Conservation (phyloP, 2,888 invertebrate genomes). For the Hartigia nigra region DNA sequence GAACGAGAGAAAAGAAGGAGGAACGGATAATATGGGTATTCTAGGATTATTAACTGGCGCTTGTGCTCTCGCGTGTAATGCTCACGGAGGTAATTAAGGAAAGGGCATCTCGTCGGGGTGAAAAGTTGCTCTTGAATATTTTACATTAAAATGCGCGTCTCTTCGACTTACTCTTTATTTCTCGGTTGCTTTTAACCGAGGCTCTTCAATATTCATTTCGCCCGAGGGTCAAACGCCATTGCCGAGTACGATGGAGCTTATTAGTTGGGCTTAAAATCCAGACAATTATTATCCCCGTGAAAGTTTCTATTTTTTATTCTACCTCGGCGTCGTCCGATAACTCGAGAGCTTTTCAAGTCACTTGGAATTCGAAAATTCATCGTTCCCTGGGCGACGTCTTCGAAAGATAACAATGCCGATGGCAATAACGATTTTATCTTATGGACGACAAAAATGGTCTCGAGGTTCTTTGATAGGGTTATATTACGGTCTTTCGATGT, state of each 20-base stretch:
- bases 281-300: neutral
- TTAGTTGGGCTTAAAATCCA: neutral
- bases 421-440: neutral
- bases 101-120: neutral
- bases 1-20: neutral
- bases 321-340: neutral
- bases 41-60: neutral
- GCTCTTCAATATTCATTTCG: neutral
- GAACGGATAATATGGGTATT: neutral
- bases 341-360: neutral
- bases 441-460: neutral
- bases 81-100: slow-evolving; percentile 2
- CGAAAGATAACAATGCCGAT: neutral
- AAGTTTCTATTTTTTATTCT: neutral
- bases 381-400: neutral
- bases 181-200: neutral
- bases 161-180: neutral
- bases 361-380: neutral
- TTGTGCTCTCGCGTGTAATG: neutral
- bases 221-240: neutral
- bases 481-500: neutral
- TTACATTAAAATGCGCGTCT: slow-evolving; percentile 5
- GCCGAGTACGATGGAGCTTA: neutral
- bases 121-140: slow-evolving; percentile 6
- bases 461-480: neutral